These are phyloP conservation scores for Drosophila virilis DNA, from an alignment of 1,140 invertebrate species.

Conservation along the genomic window DNA sequence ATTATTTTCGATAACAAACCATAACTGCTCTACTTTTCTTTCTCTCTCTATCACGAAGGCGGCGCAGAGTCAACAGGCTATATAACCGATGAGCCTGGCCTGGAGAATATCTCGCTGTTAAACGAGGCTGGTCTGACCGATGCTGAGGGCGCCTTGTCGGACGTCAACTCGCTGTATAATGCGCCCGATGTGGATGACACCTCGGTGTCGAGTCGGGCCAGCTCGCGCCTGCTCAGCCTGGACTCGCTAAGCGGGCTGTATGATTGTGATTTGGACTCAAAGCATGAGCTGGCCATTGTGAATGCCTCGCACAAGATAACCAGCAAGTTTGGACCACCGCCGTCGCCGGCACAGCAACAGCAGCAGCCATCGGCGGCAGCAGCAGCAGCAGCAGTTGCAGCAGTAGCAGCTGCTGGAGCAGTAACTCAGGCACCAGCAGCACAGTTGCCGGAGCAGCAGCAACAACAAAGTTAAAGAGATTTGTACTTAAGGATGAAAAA, in stretches of 20 bases:
- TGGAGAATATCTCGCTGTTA: slow-evolving; percentile 92
- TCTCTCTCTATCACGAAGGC: slow-evolving; percentile 60
- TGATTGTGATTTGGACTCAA: slow-evolving; percentile 87
- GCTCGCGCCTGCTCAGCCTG: slow-evolving; percentile 90
- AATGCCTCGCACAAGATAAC: slow-evolving; percentile 84
- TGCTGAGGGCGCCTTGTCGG: slow-evolving; percentile 92
- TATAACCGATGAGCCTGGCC: slow-evolving; percentile 92
- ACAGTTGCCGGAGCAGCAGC: slow-evolving; percentile 22
- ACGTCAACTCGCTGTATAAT: slow-evolving; percentile 93
- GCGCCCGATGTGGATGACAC: slow-evolving; percentile 90
- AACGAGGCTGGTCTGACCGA: slow-evolving; percentile 94
- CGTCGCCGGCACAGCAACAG: slow-evolving; percentile 52
- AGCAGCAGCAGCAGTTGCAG: slow-evolving; percentile 14
- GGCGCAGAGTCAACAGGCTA: slow-evolving; percentile 91
- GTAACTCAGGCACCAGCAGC: background rate
- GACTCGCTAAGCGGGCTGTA: slow-evolving; percentile 92
- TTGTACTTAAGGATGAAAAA: slow-evolving; percentile 41
- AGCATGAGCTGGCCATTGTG: slow-evolving; percentile 84
- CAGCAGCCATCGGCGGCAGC: slow-evolving; percentile 20
- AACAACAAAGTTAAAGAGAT: slow-evolving; percentile 55
- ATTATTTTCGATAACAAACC: rapidly evolving
- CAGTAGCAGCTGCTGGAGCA: slow-evolving; percentile 22
- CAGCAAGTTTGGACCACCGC: slow-evolving; percentile 82
- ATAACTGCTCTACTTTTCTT: background rate
- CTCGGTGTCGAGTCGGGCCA: slow-evolving; percentile 91